phyloP scores from a whole-genome alignment of 2,888 invertebrate genomes.

The Cephus runcator region DNA sequence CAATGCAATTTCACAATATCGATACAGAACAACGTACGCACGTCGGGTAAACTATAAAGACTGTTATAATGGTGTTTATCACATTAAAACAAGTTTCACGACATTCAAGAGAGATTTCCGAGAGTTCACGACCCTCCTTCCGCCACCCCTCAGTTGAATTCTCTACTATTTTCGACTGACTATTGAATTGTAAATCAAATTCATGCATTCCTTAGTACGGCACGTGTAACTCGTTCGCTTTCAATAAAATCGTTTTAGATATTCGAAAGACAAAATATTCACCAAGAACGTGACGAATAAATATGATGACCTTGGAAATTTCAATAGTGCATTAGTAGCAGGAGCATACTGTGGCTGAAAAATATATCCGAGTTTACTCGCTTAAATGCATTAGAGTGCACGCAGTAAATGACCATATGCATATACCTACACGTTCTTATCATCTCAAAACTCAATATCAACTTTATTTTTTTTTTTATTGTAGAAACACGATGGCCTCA shows the following conservation, averaged over 20 bases:
- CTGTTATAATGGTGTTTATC: background rate
- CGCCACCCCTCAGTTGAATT: background rate
- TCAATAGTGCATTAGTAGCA: background rate
- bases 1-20: background rate
- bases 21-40: background rate
- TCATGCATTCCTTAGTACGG: background rate
- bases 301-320: background rate
- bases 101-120: background rate
- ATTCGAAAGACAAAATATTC: background rate
- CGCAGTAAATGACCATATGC: background rate
- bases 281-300: background rate
- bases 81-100: background rate
- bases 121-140: background rate
- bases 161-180: background rate
- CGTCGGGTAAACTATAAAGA: background rate
- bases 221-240: background rate
- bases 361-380: background rate
- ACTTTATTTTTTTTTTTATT: conserved; percentile 36
- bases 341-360: background rate
- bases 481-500: conserved; percentile 91
- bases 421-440: background rate
- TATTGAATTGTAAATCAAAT: background rate
- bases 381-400: background rate
- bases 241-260: background rate
- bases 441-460: background rate